phyloP scores from a whole-genome alignment of 2,888 invertebrate species.

The Leptogaster cylindrica region DNA sequence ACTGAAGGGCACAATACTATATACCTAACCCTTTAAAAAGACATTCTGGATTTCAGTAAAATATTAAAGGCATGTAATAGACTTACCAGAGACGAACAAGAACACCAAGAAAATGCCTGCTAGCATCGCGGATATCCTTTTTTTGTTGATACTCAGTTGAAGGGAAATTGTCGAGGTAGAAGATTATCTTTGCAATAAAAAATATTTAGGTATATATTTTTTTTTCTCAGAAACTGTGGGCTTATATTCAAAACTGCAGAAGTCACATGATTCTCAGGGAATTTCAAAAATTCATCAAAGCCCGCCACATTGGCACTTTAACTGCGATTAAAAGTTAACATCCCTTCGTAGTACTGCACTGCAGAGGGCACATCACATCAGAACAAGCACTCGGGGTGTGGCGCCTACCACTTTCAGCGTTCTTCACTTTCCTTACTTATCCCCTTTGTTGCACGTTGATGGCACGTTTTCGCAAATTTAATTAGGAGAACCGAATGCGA shows the following conservation, averaged over 20 bases:
- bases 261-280: conserved; percentile 21
- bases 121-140: conserved; percentile 26
- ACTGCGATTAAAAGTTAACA: conserved; percentile 14
- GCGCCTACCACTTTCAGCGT: conserved; percentile 11
- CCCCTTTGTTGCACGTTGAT: neutral
- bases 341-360: neutral
- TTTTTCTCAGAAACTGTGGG: conserved; percentile 12
- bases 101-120: conserved; percentile 1
- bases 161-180: conserved; percentile 2
- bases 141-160: neutral
- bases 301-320: conserved; percentile 11
- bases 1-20: conserved; percentile 13
- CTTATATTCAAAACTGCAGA: conserved; percentile 4
- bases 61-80: conserved; percentile 23
- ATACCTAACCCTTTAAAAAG: conserved; percentile 37
- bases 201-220: neutral
- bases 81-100: conserved; percentile 14
- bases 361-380: conserved; percentile 25
- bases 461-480: neutral
- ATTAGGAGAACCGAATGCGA: neutral
- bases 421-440: conserved; percentile 16
- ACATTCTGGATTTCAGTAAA: conserved; percentile 34
- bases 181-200: neutral
- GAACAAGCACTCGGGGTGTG: conserved; percentile 36
- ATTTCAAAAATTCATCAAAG: conserved; percentile 17